These are phyloP conservation scores for Chromoteleia sp. DNA, from an alignment of 2,888 invertebrate genomes.

Conservation along the genomic window DNA sequence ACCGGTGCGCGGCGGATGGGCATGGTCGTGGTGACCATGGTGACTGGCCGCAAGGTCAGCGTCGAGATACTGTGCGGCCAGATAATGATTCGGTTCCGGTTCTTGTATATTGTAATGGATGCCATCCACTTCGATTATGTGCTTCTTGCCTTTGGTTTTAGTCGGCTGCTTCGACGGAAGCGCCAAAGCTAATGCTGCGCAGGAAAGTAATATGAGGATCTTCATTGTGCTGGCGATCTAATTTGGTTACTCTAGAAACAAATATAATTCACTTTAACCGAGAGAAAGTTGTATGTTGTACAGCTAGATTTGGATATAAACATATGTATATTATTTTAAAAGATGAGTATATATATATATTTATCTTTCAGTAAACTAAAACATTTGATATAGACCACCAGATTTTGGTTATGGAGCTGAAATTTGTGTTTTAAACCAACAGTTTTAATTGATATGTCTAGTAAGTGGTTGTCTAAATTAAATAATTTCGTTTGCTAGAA, in stretches of 20 bases:
- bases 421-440: too few species aligned
- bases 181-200: slow-evolving; percentile 67
- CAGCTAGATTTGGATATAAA: too few species aligned
- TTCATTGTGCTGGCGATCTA: slow-evolving; percentile 61
- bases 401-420: too few species aligned
- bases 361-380: too few species aligned
- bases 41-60: slow-evolving; percentile 70
- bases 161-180: slow-evolving; percentile 64
- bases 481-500: too few species aligned
- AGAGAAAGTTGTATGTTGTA: too few species aligned
- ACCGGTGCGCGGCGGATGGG: slow-evolving; percentile 77
- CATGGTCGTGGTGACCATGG: slow-evolving; percentile 53
- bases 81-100: slow-evolving; percentile 30
- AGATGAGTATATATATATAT: too few species aligned
- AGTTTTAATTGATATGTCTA: too few species aligned
- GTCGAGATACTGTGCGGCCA: slow-evolving; percentile 68
- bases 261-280: too few species aligned
- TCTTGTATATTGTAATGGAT: slow-evolving; percentile 70
- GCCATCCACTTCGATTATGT: slow-evolving; percentile 55
- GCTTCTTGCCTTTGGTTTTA: slow-evolving; percentile 68
- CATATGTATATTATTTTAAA: too few species aligned
- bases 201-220: slow-evolving; percentile 70
- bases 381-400: too few species aligned
- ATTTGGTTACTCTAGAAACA: neutral
- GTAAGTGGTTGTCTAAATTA: too few species aligned